Percentiles rank a stretch among this genome's conserved stretches.
phyloP scores from a whole-genome alignment of 2,888 invertebrate species.

The Barypeithes pellucidus region DNA sequence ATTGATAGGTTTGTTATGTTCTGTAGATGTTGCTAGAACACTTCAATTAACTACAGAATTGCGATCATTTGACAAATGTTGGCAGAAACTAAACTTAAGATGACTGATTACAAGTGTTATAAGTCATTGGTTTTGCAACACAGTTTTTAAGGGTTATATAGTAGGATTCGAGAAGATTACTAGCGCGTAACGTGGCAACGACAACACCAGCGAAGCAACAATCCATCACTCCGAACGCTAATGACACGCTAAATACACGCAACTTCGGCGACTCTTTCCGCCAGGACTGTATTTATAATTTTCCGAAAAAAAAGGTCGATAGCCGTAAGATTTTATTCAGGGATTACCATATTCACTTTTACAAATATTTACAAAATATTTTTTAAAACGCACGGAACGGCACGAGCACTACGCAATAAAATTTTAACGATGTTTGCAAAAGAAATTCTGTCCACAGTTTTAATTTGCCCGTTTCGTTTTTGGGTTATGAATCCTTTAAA shows the following conservation, averaged over 20 bases:
- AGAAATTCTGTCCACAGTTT: too few species aligned
- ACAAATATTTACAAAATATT: too few species aligned
- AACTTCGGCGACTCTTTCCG: conserved; percentile 62
- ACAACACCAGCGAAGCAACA: conserved; percentile 68
- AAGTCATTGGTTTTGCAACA: conserved; percentile 26
- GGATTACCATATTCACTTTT: too few species aligned
- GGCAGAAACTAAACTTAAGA: not conserved
- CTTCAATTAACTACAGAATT: not conserved
- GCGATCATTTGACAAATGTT: conserved; percentile 1
- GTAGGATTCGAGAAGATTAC: conserved; percentile 56
- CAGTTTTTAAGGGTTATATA: conserved; percentile 41
- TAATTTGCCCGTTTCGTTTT: too few species aligned
- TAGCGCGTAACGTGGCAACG: conserved; percentile 68
- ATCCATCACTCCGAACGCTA: conserved; percentile 69
- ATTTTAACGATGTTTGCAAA: too few species aligned
- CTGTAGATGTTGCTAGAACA: not conserved
- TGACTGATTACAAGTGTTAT: conserved; percentile 14
- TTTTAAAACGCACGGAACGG: too few species aligned
- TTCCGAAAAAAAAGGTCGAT: not conserved
- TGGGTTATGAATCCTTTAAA: too few species aligned
- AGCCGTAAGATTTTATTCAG: too few species aligned
- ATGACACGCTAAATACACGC: conserved; percentile 70
- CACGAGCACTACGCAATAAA: too few species aligned
- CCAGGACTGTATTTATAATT: conserved; percentile 53
- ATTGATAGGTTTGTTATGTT: too few species aligned